Evolutionary conservation across 1,140 invertebrate species (phyloP).

Genomic region (Dermatophagoides farinae): DNA sequence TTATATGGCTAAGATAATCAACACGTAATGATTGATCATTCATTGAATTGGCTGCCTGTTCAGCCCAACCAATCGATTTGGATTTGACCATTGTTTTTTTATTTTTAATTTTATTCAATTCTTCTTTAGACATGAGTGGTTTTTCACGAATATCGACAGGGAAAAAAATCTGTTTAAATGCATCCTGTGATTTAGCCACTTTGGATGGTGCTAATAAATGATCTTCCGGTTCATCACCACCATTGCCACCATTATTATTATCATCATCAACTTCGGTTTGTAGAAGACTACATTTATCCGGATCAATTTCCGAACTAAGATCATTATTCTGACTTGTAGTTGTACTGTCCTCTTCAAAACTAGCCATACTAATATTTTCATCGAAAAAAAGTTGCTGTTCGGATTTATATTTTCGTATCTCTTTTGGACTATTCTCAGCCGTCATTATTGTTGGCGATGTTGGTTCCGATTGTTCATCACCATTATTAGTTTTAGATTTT

Average conservation of each 20-base stretch:
- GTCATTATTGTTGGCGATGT: not conserved
- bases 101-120: not conserved
- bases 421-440: not conserved
- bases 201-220: conserved; percentile 3
- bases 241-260: not conserved
- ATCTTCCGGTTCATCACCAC: not conserved
- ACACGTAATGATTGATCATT: not conserved
- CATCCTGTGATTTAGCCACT: conserved; percentile 3
- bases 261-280: not conserved
- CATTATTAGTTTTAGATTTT: not conserved
- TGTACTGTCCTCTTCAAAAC: not conserved
- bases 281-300: not conserved
- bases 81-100: not conserved
- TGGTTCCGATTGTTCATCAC: not conserved
- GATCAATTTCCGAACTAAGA: not conserved
- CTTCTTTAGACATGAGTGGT: not conserved
- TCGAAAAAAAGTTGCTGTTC: not conserved
- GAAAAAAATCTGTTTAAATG: not conserved
- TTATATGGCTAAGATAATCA: not conserved
- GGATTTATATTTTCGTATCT: not conserved
- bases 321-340: not conserved
- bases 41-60: not conserved
- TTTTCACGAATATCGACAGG: not conserved
- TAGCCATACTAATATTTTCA: not conserved
- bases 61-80: not conserved